phyloP scores from a whole-genome alignment of 2,113 vertebrate genomes.

The Carettochelys insculpta region DNA sequence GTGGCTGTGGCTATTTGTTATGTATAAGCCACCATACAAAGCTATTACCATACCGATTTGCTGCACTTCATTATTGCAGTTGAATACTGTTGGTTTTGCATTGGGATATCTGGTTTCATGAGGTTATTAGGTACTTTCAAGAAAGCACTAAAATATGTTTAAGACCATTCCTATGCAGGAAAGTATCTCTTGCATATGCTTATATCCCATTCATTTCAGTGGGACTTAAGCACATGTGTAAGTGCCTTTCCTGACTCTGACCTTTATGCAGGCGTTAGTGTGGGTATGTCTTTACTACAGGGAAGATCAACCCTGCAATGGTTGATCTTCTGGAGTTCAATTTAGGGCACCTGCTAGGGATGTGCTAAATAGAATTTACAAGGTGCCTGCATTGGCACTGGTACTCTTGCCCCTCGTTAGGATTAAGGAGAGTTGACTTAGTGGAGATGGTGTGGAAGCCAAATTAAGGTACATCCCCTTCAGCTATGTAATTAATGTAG shows the following conservation, averaged over 20 bases:
- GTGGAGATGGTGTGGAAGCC: too few species aligned
- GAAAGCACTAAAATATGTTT: neutral
- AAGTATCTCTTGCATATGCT: neutral
- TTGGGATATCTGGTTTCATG: neutral
- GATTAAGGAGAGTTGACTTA: too few species aligned
- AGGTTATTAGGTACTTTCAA: neutral
- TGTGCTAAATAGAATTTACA: too few species aligned
- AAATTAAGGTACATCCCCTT: too few species aligned
- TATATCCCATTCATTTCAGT: neutral
- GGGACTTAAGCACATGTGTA: neutral
- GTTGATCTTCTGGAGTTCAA: too few species aligned
- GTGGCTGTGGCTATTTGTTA: constrained; percentile 30
- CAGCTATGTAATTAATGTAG: too few species aligned
- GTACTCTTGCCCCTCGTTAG: too few species aligned
- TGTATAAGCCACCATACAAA: neutral
- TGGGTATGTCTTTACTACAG: too few species aligned
- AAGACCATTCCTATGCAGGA: neutral
- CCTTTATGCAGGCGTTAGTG: neutral
- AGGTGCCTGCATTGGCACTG: too few species aligned
- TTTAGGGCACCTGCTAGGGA: too few species aligned
- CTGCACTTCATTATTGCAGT: neutral
- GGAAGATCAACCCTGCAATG: too few species aligned
- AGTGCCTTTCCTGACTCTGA: neutral
- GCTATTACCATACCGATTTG: accelerated
- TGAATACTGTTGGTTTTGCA: constrained; percentile 1